Evolutionary conservation across 2,888 invertebrate species (phyloP), one percentile per base, ranked within the genome.

Genomic region (Pterobdella sp.): DNA sequence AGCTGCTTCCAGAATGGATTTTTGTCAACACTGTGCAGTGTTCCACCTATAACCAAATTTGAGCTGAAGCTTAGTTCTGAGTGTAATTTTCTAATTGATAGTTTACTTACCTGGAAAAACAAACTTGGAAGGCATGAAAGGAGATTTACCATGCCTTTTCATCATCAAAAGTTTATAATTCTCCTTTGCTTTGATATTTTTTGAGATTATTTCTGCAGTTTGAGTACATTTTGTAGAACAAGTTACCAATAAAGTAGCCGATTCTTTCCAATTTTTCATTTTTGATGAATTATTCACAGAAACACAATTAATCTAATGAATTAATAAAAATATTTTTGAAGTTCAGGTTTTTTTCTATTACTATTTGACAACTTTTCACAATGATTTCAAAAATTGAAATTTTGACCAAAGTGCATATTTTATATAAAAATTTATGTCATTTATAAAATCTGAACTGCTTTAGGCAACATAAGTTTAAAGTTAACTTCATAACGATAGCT

Each of bases 111-210:
- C 60, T 49, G 94, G 93, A 85, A 93, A 94, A 63, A 93, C 93
- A 80, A 89, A 88, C 76, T 88, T 86, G 80, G 89, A 89, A n/a
- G 92, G 89, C 87, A 91, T 88, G 82, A 88, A 89, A 1, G 88
- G 87, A 72, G 89, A 89, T 76, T 87, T 88, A 72, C 86, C 85
- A 76, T 90, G 88, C 73, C 94, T 79, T 77, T 85, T 84, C 73
- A 87, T 79, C 82, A 87, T 83, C 52, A 87, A 79, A 26, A 82
- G 72, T 35, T 80, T 78, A 75, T 79, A 81, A 68, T 80, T 74
- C 26, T 65, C 69, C 7, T 56, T 56, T 56, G 60, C 18, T 56
- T 18, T 7, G 42, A 14, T 34, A n/a, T 35, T 49, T 26, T 32
- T 2, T 22, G 66, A 10, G 26, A 10, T 7, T 36, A 68, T 10